These are phyloP conservation scores for Augochlora pura DNA, from an alignment of 1,140 invertebrate genomes.

Conservation along the genomic window DNA sequence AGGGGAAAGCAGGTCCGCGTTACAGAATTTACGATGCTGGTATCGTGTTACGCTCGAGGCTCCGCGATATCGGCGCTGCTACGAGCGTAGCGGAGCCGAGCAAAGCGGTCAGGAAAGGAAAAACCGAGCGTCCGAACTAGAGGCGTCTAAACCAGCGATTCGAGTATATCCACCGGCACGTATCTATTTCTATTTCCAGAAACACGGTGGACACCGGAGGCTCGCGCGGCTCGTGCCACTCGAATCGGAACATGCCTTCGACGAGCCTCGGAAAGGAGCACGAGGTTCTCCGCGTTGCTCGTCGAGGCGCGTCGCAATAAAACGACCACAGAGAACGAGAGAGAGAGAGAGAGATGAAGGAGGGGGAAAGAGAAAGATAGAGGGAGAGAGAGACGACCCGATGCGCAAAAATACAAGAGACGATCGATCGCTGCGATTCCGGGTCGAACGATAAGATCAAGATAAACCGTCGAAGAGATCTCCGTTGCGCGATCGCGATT, in stretches of 20 bases:
- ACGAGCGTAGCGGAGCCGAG: no score
- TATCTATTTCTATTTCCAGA: conserved; percentile 62
- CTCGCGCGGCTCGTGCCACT: conserved; percentile 16
- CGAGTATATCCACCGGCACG: conserved; percentile 20
- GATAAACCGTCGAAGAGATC: no score
- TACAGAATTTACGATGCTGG: background rate
- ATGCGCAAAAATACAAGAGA: no score
- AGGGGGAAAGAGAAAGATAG: no score
- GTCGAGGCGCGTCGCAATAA: background rate
- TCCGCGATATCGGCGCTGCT: background rate
- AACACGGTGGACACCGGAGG: conserved; percentile 39
- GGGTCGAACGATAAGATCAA: no score
- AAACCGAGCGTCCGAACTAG: conserved; percentile 23
- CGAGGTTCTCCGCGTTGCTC: conserved; percentile 9
- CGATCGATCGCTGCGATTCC: no score
- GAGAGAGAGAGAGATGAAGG: no score
- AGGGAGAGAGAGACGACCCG: no score
- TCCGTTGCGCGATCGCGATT: background rate
- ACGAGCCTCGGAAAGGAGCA: background rate
- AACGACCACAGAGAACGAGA: background rate
- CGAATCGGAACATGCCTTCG: conserved; percentile 13
- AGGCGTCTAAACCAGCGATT: conserved; percentile 25
- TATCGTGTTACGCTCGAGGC: conserved; percentile 19
- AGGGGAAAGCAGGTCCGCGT: background rate
- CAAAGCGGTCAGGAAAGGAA: conserved; percentile 12